Conservation (phyloP, 2,888 invertebrate genomes). For the Harpalus rubripes region DNA sequence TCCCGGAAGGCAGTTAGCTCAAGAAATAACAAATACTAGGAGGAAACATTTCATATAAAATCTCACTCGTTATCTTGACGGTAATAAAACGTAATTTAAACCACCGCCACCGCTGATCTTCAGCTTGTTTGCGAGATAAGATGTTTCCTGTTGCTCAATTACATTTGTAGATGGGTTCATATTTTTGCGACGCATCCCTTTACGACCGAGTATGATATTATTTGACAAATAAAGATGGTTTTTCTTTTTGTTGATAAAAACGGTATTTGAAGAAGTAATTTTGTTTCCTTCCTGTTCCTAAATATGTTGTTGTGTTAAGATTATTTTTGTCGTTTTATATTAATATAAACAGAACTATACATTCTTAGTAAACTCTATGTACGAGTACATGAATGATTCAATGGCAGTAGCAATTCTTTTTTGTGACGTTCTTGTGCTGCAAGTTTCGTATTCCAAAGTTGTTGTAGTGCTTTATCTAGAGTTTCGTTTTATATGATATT, state of each 20-base stretch:
- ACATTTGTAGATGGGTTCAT: conserved; percentile 43
- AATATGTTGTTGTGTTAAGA: not conserved
- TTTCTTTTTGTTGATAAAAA: not conserved
- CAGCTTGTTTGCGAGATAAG: conserved; percentile 42
- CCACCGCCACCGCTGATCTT: conserved; percentile 16
- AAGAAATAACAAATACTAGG: conserved; percentile 24
- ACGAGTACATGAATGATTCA: too few species aligned
- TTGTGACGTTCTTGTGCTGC: too few species aligned
- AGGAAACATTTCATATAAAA: conserved; percentile 44
- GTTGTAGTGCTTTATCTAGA: too few species aligned
- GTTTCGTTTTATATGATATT: too few species aligned
- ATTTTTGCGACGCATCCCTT: conserved; percentile 31
- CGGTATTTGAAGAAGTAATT: not conserved
- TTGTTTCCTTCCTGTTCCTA: not conserved
- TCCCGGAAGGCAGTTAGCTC: not conserved
- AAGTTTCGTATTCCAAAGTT: too few species aligned
- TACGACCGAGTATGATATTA: not conserved
- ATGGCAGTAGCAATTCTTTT: too few species aligned
- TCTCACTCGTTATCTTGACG: conserved; percentile 32
- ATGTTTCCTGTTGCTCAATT: conserved; percentile 32
- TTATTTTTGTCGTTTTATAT: not conserved
- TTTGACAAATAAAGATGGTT: conserved; percentile 26
- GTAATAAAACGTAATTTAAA: conserved; percentile 47
- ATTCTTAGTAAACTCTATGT: too few species aligned
- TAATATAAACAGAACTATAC: not conserved